Evolutionary conservation across 1,140 invertebrate genomes (phyloP), one percentile per base, ranked within the genome.

Genomic region (Brachionus koreanus): DNA sequence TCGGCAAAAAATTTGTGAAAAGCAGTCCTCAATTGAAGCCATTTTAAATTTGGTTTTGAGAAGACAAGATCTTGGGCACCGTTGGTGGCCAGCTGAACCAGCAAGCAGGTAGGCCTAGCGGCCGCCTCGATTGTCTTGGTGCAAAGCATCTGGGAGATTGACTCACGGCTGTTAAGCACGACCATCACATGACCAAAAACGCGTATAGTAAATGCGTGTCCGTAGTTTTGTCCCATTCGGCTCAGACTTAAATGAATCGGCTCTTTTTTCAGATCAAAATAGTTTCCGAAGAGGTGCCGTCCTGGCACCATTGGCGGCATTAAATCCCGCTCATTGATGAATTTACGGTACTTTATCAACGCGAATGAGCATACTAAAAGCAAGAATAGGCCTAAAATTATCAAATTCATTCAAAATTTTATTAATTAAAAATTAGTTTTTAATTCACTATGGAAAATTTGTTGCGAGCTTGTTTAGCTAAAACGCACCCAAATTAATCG

Each of bases 1-100:
- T 69, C 65, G 35, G 65, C 35, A 35, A 69, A 69, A 23, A 69
- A 69, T 42, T 69, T 69, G 35, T 69, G 65, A 23, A 69, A 69
- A 39, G 65, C 65, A 39, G 65, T 69, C 7, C 65, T 29, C 35
- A 69, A n/a, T 69, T 69, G 65, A 3, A 69, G 35, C 65, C 65
- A 69, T 23, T 69, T 13, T 1, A 42, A 7, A n/a, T 69, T 39
- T 5, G 65, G 65, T 33, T 39, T 69, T 9, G 65, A 69, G 35
- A 69, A 69, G 13, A 69, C 65, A 6, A 69, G 35, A 33, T 69
- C 65, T 7, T 42, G 35, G 29, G 65, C 13, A 33, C n/a, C 37
- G 65, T 69, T 69, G 13, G 65, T 69, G 35, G 65, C 65, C 35
- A 69, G 19, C 10, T 69, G 65, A 2, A 39, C 13, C 5, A 69